A percentile compares a stretch with the other conserved stretches of the same genome.
Conservation (phyloP, 35 echinoderm and acorn worm genomes). For the Apostichopus californicus region DNA sequence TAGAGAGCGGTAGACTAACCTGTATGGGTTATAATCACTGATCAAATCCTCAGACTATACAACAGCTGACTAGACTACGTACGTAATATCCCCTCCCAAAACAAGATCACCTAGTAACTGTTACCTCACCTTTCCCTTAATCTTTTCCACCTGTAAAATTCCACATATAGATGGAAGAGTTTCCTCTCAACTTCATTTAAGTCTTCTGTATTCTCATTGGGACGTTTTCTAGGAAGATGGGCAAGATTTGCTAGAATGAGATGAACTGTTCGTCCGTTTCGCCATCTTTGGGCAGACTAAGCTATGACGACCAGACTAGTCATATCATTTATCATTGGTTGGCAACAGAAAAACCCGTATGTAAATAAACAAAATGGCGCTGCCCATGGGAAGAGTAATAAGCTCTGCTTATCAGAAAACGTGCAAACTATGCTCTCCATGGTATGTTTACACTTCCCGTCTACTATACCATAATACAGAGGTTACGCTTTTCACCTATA, state of each 20-base stretch:
- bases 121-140: constrained; percentile 47
- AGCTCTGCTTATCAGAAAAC: background rate
- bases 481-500: too few species aligned
- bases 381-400: constrained; percentile 46
- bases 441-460: background rate
- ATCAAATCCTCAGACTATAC: background rate
- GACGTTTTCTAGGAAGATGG: constrained; percentile 48
- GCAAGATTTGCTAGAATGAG: constrained; percentile 29
- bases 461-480: too few species aligned
- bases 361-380: constrained; percentile 81
- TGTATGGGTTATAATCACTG: background rate
- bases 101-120: constrained; percentile 27
- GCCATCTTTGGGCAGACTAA: constrained; percentile 31
- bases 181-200: constrained; percentile 39
- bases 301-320: constrained; percentile 23
- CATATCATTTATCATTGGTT: constrained; percentile 27
- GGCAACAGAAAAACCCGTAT: constrained; percentile 45
- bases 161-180: constrained; percentile 54
- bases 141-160: constrained; percentile 23
- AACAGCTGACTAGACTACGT: constrained; percentile 45
- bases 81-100: constrained; percentile 30
- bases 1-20: constrained; percentile 6
- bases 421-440: background rate
- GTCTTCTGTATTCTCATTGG: constrained; percentile 39
- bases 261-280: constrained; percentile 3